Evolutionary conservation across 1,140 invertebrate species (phyloP), one percentile per base, ranked within the genome.

Genomic region (Ceratosolen solmsi): DNA sequence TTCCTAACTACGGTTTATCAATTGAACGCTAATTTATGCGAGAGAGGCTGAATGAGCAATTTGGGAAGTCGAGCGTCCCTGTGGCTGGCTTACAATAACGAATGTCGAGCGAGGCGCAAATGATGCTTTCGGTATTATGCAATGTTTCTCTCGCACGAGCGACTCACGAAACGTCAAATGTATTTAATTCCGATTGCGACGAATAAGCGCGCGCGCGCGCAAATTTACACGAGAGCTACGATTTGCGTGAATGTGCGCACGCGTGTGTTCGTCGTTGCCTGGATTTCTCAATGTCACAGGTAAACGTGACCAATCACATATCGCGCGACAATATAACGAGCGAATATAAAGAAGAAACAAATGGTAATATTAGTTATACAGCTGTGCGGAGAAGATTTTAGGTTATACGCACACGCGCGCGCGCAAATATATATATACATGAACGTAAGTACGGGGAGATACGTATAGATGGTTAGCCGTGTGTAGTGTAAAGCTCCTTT

Each of bases 261-360:
- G n/a, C 27, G 41, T 27, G 27, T 11, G 4, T 46, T 60, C 33
- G 72, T 46, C 36, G 71, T 63, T 0, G n/a, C 41, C 73, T 56
- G 58, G 73, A 76, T 33, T 41, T 71, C 30, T 82, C 80, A 82
- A 82, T 82, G 80, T 71, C 80, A 77, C 8, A 82, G 80, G 80
- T 82, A 51, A 82, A 51, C 65, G 63, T 60, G 73, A 58, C 73
- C 60, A 76, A 76, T 72, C 51, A 36, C 36, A 4, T 82, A 60
- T 82, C 73, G 73, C 73, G 72, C 63, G 60, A 46, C 54, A 72
- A 49, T 73, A 58, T 13, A 22, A 54, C 74, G 58, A n/a, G 20
- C 46, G 36, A 70, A 33, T 30, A 33, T 72, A 72, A 49, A 58
- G 68, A 58, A 58, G 33, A 71, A 70, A 70, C 65, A 30, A 54